phyloP scores from a whole-genome alignment of 2,888 invertebrate genomes.

The Tricholauxania praeusta region DNA sequence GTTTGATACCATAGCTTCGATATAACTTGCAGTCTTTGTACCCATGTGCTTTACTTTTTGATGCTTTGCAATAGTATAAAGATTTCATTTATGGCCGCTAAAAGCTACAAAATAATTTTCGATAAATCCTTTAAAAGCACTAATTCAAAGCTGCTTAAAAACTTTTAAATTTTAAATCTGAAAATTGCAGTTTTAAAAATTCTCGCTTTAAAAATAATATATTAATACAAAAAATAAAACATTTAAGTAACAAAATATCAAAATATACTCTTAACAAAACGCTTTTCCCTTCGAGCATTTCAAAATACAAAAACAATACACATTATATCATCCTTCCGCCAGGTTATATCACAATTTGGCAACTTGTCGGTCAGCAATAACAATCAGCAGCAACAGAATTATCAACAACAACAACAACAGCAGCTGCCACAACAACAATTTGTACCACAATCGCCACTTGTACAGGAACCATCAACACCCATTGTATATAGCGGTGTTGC shows the following conservation, averaged over 20 bases:
- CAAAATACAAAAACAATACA: slow-evolving; percentile 31
- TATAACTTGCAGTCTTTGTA: too few relatives aligned
- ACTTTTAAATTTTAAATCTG: too few relatives aligned
- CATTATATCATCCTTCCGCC: slow-evolving; percentile 35
- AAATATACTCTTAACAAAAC: background rate
- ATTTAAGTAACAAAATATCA: too few relatives aligned
- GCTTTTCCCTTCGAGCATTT: slow-evolving; percentile 21
- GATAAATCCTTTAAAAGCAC: too few relatives aligned
- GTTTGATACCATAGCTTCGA: too few relatives aligned
- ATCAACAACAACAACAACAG: slow-evolving; percentile 42
- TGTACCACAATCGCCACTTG: slow-evolving; percentile 63
- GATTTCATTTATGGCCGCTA: too few relatives aligned
- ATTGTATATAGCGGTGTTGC: slow-evolving; percentile 54
- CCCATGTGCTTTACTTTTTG: background rate
- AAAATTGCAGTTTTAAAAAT: too few relatives aligned
- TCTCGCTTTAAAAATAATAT: too few relatives aligned
- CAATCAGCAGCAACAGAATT: slow-evolving; percentile 51
- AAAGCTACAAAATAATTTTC: too few relatives aligned
- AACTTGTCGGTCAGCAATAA: slow-evolving; percentile 59
- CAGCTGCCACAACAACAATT: slow-evolving; percentile 51
- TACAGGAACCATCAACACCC: slow-evolving; percentile 66
- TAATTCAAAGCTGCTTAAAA: too few relatives aligned
- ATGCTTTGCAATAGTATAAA: too few relatives aligned
- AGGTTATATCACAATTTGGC: slow-evolving; percentile 62
- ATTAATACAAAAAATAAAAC: too few relatives aligned